Evolutionary conservation across 2,797 vertebrate genomes (phyloP), one percentile per base, ranked within the genome.

Genomic region (Peromyscus eremicus): DNA sequence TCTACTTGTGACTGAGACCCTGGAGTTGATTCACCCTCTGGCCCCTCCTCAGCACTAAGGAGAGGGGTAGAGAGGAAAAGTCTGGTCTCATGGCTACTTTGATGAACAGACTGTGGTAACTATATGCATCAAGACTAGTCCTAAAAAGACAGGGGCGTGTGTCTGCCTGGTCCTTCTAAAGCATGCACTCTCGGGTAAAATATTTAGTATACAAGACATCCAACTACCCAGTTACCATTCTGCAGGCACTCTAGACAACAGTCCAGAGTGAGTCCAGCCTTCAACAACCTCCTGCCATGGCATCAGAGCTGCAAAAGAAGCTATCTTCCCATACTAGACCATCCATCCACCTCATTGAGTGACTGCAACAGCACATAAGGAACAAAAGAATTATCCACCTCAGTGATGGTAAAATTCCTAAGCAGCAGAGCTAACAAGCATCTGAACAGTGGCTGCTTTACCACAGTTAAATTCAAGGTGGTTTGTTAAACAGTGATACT

Each of bases 401-500:
- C 0, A 62, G 25, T 64, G n/a, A 60, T 57, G 29, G 64, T 19
- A 80, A 86, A 86, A 71, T 91, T 73, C 76, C 29, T 82, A 19
- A 79, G 17, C 25, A 37, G 32, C 40, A 97, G 34, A 96, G 55
- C 40, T 82, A 10, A 29, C 84, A 40, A 87, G 23, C 10, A 49
- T 68, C 64, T 93, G 37, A 91, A n/a, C 8, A 19, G n/a, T 60
- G 57, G 60, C 52, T 94, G 43, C 64, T 93, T 92, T 62, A 43
- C 37, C 46, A 80, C 55, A 29, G 85, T 0, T 75, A 93, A 92
- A 32, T 88, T 12, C 60, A 49, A 10, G 49, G 27, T 73, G 5
- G 12, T 94, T 89, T 89, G 19, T 82, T 80, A 80, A 32, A 8
- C 3, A 76, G 25, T 89, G 94, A 93, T 3, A 95, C 52, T 55